phyloP scores from a whole-genome alignment of 35 echinoderm and acorn worm species.

The Hemicentrotus pulcherrimus region DNA sequence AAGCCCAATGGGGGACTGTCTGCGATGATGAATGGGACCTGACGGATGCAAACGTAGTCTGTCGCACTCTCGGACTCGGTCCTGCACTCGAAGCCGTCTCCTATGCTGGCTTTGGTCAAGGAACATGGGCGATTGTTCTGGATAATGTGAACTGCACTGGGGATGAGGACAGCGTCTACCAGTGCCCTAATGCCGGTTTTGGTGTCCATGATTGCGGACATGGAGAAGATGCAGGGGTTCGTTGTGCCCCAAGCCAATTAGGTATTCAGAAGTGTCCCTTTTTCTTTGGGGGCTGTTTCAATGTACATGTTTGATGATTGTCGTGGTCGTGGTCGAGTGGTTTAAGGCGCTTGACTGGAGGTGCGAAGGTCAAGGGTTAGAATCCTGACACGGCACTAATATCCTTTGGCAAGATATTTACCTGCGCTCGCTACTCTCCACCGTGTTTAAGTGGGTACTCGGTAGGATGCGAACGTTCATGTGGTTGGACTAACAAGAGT shows the following conservation, averaged over 20 bases:
- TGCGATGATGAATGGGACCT: not conserved
- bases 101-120: conserved; percentile 15
- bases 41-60: not conserved
- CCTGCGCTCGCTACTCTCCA: too few species aligned
- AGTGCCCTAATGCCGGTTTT: not conserved
- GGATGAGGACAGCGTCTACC: not conserved
- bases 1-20: not conserved
- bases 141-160: not conserved
- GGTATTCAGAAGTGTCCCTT: not conserved
- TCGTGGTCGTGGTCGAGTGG: too few species aligned
- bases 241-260: not conserved
- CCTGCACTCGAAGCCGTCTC: not conserved
- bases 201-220: not conserved
- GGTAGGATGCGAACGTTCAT: too few species aligned
- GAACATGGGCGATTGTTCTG: not conserved
- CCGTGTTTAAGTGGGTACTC: too few species aligned
- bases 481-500: too few species aligned
- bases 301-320: too few species aligned
- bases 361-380: too few species aligned
- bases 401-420: too few species aligned
- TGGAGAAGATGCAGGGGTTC: not conserved
- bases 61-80: not conserved
- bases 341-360: too few species aligned
- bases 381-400: too few species aligned
- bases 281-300: not conserved